These are phyloP conservation scores for Lepidochrysops patricia DNA, from an alignment of 2,888 invertebrate genomes.

Conservation along the genomic window DNA sequence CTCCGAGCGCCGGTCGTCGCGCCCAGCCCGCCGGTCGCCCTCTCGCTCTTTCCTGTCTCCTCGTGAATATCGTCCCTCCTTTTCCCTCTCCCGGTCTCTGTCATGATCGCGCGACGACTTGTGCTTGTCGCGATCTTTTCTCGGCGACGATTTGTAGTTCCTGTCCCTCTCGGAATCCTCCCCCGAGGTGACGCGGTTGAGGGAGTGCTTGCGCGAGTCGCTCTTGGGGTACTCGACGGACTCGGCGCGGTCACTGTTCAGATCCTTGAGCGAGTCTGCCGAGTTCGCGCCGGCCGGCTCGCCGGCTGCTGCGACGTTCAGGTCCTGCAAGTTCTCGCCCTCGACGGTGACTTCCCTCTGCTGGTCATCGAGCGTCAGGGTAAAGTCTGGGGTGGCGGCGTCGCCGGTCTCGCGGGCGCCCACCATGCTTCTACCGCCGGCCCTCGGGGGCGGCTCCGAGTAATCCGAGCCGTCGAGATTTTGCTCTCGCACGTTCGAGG, in stretches of 20 bases:
- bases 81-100: conserved; percentile 40
- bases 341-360: conserved; percentile 75
- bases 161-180: conserved; percentile 63
- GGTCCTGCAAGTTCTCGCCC: conserved; percentile 73
- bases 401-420: conserved; percentile 39
- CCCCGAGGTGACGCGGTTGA: conserved; percentile 52
- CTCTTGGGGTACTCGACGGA: conserved; percentile 42
- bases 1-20: conserved; percentile 43
- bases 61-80: conserved; percentile 43
- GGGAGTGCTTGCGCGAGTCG: conserved; percentile 44
- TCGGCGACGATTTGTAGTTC: conserved; percentile 48
- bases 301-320: conserved; percentile 48
- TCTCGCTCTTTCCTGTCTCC: conserved; percentile 48
- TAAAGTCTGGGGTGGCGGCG: conserved; percentile 39
- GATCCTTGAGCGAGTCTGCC: conserved; percentile 38
- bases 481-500: conserved; percentile 52
- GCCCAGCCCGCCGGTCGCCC: conserved; percentile 36
- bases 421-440: conserved; percentile 40
- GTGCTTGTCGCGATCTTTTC: conserved; percentile 49
- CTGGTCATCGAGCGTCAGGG: conserved; percentile 41
- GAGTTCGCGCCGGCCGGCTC: conserved; percentile 50
- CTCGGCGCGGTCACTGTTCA: conserved; percentile 45
- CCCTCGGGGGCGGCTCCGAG: conserved; percentile 43
- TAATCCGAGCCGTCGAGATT: conserved; percentile 65
- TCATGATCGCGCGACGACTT: conserved; percentile 44